phyloP scores from a whole-genome alignment of 2,797 vertebrate species.

The Alauda arvensis region DNA sequence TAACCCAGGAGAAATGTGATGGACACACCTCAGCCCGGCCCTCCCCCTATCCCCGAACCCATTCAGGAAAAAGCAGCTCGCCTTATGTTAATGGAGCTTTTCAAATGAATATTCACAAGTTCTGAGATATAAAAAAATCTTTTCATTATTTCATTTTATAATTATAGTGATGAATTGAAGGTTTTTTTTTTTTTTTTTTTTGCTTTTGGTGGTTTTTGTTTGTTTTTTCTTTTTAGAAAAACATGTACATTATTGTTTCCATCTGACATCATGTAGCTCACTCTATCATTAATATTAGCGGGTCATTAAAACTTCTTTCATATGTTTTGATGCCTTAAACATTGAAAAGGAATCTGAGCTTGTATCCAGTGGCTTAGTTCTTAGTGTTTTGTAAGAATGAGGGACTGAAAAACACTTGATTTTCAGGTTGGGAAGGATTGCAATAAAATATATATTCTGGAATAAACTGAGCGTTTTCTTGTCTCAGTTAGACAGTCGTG shows the following conservation, averaged over 20 bases:
- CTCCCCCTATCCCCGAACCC: rapidly evolving
- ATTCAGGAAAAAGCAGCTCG: background rate
- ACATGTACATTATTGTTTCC: background rate
- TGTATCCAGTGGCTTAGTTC: background rate
- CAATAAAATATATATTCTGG: background rate
- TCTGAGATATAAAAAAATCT: background rate
- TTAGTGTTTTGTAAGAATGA: background rate
- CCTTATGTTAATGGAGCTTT: background rate
- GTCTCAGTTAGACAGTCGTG: background rate
- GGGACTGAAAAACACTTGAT: background rate
- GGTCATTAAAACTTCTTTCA: background rate
- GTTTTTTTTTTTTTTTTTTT: rapidly evolving
- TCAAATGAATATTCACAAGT: background rate
- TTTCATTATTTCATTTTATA: background rate
- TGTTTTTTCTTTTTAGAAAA: background rate
- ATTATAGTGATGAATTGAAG: background rate
- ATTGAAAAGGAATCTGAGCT: background rate
- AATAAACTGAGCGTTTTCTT: background rate
- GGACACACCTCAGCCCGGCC: background rate
- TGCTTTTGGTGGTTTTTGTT: rapidly evolving
- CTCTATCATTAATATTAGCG: background rate
- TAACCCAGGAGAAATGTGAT: rapidly evolving
- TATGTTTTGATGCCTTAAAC: background rate
- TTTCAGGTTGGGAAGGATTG: background rate
- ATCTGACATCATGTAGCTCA: background rate